Evolutionary conservation across 2,113 vertebrate genomes (phyloP).

Genomic region (Clarias macrocephalus): DNA sequence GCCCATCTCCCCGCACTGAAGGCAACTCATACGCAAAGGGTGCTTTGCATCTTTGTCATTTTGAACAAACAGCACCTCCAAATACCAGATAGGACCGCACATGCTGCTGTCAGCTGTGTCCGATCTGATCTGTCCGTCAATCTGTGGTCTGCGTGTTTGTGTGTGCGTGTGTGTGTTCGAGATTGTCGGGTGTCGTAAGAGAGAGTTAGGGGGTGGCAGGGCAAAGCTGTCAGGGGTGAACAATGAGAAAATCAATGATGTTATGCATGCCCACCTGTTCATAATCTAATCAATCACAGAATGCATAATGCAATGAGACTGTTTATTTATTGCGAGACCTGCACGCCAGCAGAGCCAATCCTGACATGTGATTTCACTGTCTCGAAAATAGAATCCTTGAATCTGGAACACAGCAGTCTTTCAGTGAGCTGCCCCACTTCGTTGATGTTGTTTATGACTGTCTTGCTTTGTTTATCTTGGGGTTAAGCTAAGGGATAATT

Average conservation of each 20-base stretch:
- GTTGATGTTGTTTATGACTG: constrained; percentile 57
- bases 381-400: constrained; percentile 31
- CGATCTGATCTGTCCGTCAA: constrained; percentile 80
- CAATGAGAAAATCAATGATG: constrained; percentile 52
- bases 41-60: constrained; percentile 71
- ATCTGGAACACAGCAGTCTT: constrained; percentile 14
- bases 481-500: constrained; percentile 65
- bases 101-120: constrained; percentile 74
- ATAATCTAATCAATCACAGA: constrained; percentile 50
- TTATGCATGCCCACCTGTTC: constrained; percentile 46
- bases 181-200: constrained; percentile 25
- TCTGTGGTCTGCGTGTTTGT: constrained; percentile 57
- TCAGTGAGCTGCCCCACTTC: constrained; percentile 36
- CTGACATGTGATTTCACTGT: constrained; percentile 40
- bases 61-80: constrained; percentile 77
- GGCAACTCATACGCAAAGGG: constrained; percentile 50
- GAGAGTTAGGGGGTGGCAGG: constrained; percentile 31
- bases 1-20: constrained; percentile 53
- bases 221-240: constrained; percentile 48
- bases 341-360: constrained; percentile 26
- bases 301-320: constrained; percentile 44
- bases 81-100: constrained; percentile 75
- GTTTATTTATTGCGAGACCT: constrained; percentile 43
- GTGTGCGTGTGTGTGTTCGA: constrained; percentile 35
- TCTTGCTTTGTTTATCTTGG: constrained; percentile 34